A percentile compares a stretch with the other conserved stretches of the same genome.
These are phyloP conservation scores for Drosophila stalkeri DNA, from an alignment of 2,888 invertebrate species.

Conservation along the genomic window DNA sequence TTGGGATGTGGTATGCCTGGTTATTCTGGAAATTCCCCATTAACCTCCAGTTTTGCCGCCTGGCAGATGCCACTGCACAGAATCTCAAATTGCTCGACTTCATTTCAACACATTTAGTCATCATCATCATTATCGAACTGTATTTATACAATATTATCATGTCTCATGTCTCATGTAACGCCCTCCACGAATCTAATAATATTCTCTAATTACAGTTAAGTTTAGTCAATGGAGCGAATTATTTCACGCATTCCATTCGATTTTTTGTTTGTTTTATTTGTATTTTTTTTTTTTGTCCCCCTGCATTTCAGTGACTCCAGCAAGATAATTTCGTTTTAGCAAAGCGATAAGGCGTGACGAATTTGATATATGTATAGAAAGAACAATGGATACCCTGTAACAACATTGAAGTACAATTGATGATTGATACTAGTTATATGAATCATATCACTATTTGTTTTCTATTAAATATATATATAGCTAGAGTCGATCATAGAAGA, in stretches of 20 bases:
- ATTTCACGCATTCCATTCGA: slow-evolving; percentile 19
- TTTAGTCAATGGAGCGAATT: slow-evolving; percentile 26
- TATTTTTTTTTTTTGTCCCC: no score
- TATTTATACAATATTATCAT: neutral
- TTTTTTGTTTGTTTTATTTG: neutral
- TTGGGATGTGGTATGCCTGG: neutral
- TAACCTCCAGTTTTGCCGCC: neutral
- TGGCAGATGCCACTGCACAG: neutral
- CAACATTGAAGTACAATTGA: neutral
- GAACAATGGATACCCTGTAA: slow-evolving; percentile 8
- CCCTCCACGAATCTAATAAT: neutral
- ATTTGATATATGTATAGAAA: neutral
- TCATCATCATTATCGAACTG: neutral
- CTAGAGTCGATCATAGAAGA: neutral
- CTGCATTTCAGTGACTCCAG: neutral
- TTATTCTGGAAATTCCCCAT: slow-evolving; percentile 5
- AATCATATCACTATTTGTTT: neutral
- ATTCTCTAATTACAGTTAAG: slow-evolving; percentile 4
- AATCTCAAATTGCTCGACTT: neutral
- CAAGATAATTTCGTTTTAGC: neutral
- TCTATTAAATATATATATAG: neutral
- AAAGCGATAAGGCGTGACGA: slow-evolving; percentile 4
- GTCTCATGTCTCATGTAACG: neutral
- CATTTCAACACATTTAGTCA: slow-evolving; percentile 8
- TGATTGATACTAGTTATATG: neutral